A percentile compares a stretch with the other conserved stretches of the same genome.
These are phyloP conservation scores for Gallinago media DNA, from an alignment of 2,113 vertebrate genomes.

Conservation along the genomic window DNA sequence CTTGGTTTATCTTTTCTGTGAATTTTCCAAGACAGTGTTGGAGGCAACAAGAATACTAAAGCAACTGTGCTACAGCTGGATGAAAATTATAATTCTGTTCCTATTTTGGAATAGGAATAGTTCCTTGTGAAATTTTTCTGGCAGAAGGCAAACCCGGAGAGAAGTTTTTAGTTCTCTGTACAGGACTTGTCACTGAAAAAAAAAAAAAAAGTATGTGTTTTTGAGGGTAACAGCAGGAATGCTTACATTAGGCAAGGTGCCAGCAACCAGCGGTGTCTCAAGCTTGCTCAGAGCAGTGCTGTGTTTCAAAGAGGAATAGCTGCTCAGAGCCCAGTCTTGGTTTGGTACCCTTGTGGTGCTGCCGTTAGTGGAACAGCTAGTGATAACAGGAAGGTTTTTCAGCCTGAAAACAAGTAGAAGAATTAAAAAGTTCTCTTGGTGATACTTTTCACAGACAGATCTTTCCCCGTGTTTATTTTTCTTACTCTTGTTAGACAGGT, in stretches of 20 bases:
- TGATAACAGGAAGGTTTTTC: background rate
- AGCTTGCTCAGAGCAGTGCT: conserved; percentile 53
- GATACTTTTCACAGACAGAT: background rate
- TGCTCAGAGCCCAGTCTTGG: conserved; percentile 5
- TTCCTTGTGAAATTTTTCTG: background rate
- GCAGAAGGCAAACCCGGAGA: background rate
- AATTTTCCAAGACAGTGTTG: background rate
- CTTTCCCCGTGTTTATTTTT: conserved; percentile 2
- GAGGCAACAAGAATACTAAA: background rate
- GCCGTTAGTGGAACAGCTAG: background rate
- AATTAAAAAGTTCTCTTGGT: conserved; percentile 9
- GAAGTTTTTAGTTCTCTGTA: background rate
- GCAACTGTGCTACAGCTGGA: background rate
- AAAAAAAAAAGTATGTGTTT: background rate
- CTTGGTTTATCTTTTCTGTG: background rate
- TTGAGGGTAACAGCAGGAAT: conserved; percentile 59
- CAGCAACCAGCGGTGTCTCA: conserved; percentile 50
- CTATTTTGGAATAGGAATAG: background rate
- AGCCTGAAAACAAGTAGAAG: conserved; percentile 24
- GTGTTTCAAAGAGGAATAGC: conserved; percentile 55
- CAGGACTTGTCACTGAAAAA: conserved; percentile 15
- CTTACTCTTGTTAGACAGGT: background rate
- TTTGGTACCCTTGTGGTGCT: conserved; percentile 18
- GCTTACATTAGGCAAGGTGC: conserved; percentile 60
- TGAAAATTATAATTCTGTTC: background rate